Conservation (phyloP, 2,797 vertebrate species). For the Coregonus ussuriensis region DNA sequence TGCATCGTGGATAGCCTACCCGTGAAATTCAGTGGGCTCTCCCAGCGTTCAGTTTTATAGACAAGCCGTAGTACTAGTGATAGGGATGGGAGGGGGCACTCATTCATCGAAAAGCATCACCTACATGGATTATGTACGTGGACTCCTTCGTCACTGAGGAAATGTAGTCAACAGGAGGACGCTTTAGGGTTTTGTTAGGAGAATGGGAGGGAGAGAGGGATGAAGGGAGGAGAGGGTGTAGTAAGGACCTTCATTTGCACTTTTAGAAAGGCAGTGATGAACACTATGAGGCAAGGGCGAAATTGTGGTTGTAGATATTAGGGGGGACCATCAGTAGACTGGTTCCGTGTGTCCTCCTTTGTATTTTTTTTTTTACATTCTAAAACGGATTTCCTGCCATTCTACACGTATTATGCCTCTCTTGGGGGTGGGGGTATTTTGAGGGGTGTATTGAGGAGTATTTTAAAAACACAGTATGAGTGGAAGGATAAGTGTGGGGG, state of each 20-base stretch:
- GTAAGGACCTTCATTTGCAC: constrained; percentile 24
- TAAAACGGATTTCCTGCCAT: too few species aligned
- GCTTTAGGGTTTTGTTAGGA: constrained; percentile 68
- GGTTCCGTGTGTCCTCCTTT: too few species aligned
- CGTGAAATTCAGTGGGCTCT: constrained; percentile 75
- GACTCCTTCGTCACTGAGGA: constrained; percentile 76
- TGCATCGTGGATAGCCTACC: constrained; percentile 51
- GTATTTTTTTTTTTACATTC: too few species aligned
- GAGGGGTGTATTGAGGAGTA: too few species aligned
- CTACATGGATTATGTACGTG: constrained; percentile 75
- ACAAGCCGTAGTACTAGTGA: constrained; percentile 80
- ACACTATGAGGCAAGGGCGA: too few species aligned
- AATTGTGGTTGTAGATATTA: too few species aligned
- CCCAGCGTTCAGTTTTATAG: constrained; percentile 80
- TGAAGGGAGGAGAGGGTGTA: constrained; percentile 24
- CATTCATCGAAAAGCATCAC: constrained; percentile 85
- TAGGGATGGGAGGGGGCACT: constrained; percentile 73
- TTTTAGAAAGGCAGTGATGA: constrained; percentile 1
- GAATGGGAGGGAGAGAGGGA: constrained; percentile 32
- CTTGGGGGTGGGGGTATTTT: too few species aligned
- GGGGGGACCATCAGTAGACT: too few species aligned
- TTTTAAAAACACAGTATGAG: too few species aligned
- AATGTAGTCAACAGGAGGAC: constrained; percentile 75
- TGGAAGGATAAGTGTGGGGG: too few species aligned
- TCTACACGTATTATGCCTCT: too few species aligned